Conservation (phyloP, 2,888 invertebrate genomes). For the Cataglyphis albicans region DNA sequence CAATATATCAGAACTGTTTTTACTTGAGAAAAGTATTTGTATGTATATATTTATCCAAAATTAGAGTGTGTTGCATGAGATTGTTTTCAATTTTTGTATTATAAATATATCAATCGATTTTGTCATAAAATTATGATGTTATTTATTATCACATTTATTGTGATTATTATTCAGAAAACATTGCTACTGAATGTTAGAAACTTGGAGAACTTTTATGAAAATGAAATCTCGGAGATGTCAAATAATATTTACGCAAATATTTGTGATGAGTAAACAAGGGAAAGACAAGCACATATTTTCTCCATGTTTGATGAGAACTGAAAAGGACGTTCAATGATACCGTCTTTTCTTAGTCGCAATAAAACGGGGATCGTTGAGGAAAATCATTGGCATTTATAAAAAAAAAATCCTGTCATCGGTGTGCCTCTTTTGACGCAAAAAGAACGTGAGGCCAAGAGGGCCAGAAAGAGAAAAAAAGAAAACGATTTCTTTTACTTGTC, state of each 20-base stretch:
- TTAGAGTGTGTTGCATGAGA: not conserved
- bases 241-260: not conserved
- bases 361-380: constrained; percentile 1
- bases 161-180: not conserved
- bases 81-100: not conserved
- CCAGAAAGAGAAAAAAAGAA: not conserved
- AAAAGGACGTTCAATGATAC: constrained; percentile 15
- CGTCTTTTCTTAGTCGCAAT: constrained; percentile 28
- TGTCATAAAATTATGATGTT: not conserved
- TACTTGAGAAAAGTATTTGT: not conserved
- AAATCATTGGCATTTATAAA: constrained; percentile 37
- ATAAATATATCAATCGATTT: constrained; percentile 13
- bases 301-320: constrained; percentile 10
- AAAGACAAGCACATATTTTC: not conserved
- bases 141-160: not conserved
- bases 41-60: constrained; percentile 7
- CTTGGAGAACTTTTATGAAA: not conserved
- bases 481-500: constrained; percentile 32
- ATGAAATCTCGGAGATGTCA: not conserved
- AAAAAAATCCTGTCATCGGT: constrained; percentile 3
- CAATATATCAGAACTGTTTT: no score
- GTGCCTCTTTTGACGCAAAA: not conserved
- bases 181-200: not conserved
- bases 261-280: not conserved
- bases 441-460: not conserved